Evolutionary conservation across 2,888 invertebrate genomes (phyloP), one percentile per base, ranked within the genome.

Genomic region (Lasioglossum oenotherae): DNA sequence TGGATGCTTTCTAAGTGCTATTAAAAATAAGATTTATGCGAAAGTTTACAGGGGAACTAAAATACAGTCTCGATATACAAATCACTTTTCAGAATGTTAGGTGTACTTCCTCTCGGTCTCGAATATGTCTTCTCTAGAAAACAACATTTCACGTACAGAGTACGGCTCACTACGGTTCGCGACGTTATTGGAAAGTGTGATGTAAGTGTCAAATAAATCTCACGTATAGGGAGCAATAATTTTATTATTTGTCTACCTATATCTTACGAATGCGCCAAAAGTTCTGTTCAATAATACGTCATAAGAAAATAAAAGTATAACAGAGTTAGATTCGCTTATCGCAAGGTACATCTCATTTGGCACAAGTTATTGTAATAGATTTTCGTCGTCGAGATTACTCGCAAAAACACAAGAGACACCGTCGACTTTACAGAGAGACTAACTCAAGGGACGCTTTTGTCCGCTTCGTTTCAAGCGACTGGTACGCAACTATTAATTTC

Each of bases 231-330:
- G 88, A 87, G 87, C 87, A 88, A 91, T 88, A 83, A 86, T 82
- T 92, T 92, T 92, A 92, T 92, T 91, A 79, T 86, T 77, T 81
- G 35, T 74, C 77, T 76, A 83, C 64, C 74, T 77, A 74, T 85
- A 85, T 84, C 81, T 87, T 88, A 87, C 83, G 84, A 87, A 86
- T 77, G 69, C 84, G 74, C 80, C 60, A 78, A 80, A 80, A 83
- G 71, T 71, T 74, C 78, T 75, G 64, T 31, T 77, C 75, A 81
- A 81, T 77, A 83, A 80, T 46, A 76, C 79, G 23, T 79, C 79
- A 64, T 87, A 73, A 82, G 84, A 86, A 90, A 90, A 90, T 87
- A 90, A 90, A 87, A 74, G 69, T 82, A 57, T 90, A 87, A 86
- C 78, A 81, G 85, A 88, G 81, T 87, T 81, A 78, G 74, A 78